phyloP scores from a whole-genome alignment of 2,113 vertebrate genomes.

The Camelus bactrianus region DNA sequence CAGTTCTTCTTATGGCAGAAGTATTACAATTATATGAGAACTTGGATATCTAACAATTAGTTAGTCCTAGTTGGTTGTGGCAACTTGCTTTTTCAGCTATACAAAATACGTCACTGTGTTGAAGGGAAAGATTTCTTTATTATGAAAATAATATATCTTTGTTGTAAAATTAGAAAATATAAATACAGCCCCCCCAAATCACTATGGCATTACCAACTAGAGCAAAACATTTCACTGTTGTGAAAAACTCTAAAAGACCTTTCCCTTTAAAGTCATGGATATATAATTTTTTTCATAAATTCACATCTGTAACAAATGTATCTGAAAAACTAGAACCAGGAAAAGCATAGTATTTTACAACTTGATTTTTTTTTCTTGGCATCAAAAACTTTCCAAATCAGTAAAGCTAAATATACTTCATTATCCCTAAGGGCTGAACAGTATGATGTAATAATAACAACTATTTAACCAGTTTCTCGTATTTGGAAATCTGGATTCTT shows the following conservation, averaged over 20 bases:
- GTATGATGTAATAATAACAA: background rate
- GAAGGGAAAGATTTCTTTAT: background rate
- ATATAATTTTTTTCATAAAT: background rate
- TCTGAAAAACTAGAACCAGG: slow-evolving; percentile 14
- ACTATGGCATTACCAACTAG: background rate
- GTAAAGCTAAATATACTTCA: slow-evolving; percentile 6
- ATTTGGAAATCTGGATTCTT: slow-evolving; percentile 33
- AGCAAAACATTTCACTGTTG: background rate
- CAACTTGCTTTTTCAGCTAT: background rate
- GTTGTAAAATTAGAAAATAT: slow-evolving; percentile 22
- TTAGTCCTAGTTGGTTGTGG: background rate
- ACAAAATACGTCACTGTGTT: background rate
- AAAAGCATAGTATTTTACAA: slow-evolving; percentile 3
- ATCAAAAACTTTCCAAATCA: background rate
- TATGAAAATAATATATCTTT: background rate
- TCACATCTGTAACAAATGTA: background rate
- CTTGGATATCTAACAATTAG: background rate
- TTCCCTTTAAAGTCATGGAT: background rate
- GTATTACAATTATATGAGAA: background rate
- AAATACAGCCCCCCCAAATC: background rate
- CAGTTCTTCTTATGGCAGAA: slow-evolving; percentile 38
- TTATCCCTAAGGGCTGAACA: background rate
- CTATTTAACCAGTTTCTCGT: background rate
- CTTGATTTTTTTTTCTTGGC: background rate
- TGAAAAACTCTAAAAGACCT: background rate